Conservation (phyloP, 2,113 vertebrate genomes). For the Empidonax alnorum region DNA sequence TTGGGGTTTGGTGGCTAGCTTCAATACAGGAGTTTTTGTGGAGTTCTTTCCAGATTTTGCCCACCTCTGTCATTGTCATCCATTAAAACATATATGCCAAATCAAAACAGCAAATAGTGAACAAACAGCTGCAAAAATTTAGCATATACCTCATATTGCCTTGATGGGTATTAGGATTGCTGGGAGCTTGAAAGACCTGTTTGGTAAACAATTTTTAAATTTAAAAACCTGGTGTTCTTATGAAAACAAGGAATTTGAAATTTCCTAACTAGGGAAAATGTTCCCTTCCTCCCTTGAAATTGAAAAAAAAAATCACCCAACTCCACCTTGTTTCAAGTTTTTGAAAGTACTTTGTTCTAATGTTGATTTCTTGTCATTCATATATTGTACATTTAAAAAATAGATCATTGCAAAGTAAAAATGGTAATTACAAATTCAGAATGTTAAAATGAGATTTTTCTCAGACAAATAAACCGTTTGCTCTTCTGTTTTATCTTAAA, state of each 20-base stretch:
- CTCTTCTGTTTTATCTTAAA: not conserved
- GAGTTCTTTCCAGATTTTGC: constrained; percentile 1
- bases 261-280: not conserved
- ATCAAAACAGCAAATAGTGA: constrained; percentile 31
- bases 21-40: not conserved
- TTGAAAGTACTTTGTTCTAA: not conserved
- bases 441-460: not conserved
- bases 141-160: not conserved
- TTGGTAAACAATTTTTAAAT: not conserved
- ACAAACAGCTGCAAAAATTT: constrained; percentile 1
- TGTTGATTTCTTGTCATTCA: not conserved
- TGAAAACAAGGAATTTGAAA: not conserved
- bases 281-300: not conserved
- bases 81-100: not conserved
- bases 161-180: not conserved
- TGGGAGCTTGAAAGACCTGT: not conserved
- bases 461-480: not conserved
- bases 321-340: rapidly evolving
- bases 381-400: not conserved
- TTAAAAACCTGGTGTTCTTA: not conserved
- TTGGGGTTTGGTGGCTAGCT: not conserved
- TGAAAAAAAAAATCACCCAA: not conserved
- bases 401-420: not conserved
- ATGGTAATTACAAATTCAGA: not conserved
- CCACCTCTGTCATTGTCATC: not conserved